These are phyloP conservation scores for Sinopyrophorus schimmeli DNA, from an alignment of 2,888 invertebrate species.

Conservation along the genomic window DNA sequence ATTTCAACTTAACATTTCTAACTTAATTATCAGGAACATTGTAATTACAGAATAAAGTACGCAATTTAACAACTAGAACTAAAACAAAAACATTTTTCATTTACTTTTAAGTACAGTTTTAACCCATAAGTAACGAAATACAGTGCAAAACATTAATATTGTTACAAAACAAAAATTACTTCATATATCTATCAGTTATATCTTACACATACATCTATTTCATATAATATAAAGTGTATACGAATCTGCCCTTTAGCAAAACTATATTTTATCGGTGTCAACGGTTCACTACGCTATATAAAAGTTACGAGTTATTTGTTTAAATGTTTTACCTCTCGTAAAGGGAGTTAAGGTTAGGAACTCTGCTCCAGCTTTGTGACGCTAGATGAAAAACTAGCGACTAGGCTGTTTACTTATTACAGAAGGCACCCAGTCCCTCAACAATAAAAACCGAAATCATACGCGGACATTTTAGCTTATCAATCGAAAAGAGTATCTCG, in stretches of 20 bases:
- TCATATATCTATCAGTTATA: conserved; percentile 44
- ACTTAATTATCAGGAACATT: conserved; percentile 53
- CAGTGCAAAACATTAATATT: conserved; percentile 32
- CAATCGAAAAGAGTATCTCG: too few species aligned
- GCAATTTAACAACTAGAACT: conserved; percentile 33
- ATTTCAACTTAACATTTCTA: conserved; percentile 48
- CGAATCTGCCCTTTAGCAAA: conserved; percentile 54
- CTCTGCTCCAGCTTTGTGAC: conserved; percentile 51
- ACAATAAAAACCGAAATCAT: too few species aligned
- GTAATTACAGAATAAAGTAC: conserved; percentile 46
- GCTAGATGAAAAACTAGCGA: conserved; percentile 37
- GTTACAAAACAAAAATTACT: conserved; percentile 30
- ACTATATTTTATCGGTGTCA: conserved; percentile 53
- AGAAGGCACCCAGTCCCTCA: conserved; percentile 59
- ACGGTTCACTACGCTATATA: conserved; percentile 54
- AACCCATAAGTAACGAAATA: conserved; percentile 30
- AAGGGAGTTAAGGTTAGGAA: conserved; percentile 55
- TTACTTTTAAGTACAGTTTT: conserved; percentile 41
- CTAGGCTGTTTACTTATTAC: conserved; percentile 47
- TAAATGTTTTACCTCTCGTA: conserved; percentile 50
- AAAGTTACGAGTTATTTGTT: conserved; percentile 52
- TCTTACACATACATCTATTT: conserved; percentile 53
- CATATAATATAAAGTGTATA: conserved; percentile 52
- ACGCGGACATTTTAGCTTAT: too few species aligned
- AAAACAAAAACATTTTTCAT: conserved; percentile 34